Percentiles rank a stretch among this genome's conserved stretches.
Evolutionary conservation across 2,888 invertebrate species (phyloP).

Genomic region (Pollenia labialis): DNA sequence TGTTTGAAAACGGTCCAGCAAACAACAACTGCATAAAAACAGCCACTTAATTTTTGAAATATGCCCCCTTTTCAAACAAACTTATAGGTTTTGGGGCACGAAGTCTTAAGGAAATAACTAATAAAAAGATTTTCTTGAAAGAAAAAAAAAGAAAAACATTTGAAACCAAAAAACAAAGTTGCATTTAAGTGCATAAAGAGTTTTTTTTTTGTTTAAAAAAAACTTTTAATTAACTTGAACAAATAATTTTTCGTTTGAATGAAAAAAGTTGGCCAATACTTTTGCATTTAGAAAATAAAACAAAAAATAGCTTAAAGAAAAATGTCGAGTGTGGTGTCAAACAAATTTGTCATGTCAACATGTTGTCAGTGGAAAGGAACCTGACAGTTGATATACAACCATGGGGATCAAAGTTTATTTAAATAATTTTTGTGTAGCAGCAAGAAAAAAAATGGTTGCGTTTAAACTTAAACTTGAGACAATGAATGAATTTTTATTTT

Average conservation of each 20-base stretch:
- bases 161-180: conserved; percentile 65
- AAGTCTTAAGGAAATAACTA: conserved; percentile 67
- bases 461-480: conserved; percentile 69
- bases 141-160: conserved; percentile 27
- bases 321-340: conserved; percentile 60
- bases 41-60: conserved; percentile 69
- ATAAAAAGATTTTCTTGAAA: conserved; percentile 65
- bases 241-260: conserved; percentile 23
- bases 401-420: conserved; percentile 70
- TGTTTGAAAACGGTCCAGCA: conserved; percentile 15
- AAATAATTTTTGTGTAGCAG: conserved; percentile 16
- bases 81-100: conserved; percentile 32
- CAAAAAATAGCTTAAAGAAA: background rate
- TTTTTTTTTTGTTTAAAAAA: background rate
- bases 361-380: conserved; percentile 60
- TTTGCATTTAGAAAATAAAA: background rate
- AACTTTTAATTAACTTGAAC: conserved; percentile 8
- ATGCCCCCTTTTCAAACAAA: conserved; percentile 49
- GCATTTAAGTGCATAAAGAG: conserved; percentile 43
- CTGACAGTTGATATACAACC: conserved; percentile 71
- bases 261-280: conserved; percentile 4
- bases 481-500: conserved; percentile 62
- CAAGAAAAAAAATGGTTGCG: background rate
- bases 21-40: conserved; percentile 39
- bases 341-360: conserved; percentile 75